Evolutionary conservation across 1,140 invertebrate genomes (phyloP).

Genomic region (Cotesia chilonis): DNA sequence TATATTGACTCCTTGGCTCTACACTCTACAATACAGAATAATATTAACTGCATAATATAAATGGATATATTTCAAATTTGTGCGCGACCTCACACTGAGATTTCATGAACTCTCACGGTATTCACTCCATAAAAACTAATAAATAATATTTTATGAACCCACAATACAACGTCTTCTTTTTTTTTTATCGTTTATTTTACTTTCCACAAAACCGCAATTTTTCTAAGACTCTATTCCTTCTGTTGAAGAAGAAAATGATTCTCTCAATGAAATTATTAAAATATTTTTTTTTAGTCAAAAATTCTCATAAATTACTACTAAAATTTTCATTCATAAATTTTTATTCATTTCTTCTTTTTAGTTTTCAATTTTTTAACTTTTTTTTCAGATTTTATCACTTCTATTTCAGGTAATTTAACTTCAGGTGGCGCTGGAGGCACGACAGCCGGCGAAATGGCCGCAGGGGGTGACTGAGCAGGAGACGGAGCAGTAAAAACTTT

Average conservation of each 20-base stretch:
- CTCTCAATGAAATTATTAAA: background rate
- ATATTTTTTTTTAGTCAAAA: too few relatives aligned
- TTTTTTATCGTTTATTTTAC: conserved; percentile 21
- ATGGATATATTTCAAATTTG: conserved; percentile 27
- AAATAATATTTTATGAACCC: conserved; percentile 38
- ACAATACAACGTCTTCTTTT: conserved; percentile 30
- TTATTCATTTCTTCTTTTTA: conserved; percentile 21
- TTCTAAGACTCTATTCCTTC: conserved; percentile 10
- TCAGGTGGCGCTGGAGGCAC: background rate
- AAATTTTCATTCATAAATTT: background rate
- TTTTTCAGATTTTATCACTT: conserved; percentile 14
- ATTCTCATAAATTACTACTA: too few relatives aligned
- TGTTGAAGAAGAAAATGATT: conserved; percentile 5
- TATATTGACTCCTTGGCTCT: background rate
- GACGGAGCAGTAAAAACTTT: conserved; percentile 42
- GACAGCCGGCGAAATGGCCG: background rate
- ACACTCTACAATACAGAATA: background rate
- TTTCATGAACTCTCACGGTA: conserved; percentile 52
- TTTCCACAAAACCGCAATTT: conserved; percentile 24
- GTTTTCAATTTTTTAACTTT: conserved; percentile 19
- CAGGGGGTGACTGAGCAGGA: conserved; percentile 6
- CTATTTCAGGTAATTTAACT: background rate
- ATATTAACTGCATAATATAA: background rate
- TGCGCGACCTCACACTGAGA: conserved; percentile 52
- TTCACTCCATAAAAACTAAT: conserved; percentile 32